Base-by-base conservation (phyloP, 2,888 invertebrate genomes). In the Cylindroiulus punctatus region DNA sequence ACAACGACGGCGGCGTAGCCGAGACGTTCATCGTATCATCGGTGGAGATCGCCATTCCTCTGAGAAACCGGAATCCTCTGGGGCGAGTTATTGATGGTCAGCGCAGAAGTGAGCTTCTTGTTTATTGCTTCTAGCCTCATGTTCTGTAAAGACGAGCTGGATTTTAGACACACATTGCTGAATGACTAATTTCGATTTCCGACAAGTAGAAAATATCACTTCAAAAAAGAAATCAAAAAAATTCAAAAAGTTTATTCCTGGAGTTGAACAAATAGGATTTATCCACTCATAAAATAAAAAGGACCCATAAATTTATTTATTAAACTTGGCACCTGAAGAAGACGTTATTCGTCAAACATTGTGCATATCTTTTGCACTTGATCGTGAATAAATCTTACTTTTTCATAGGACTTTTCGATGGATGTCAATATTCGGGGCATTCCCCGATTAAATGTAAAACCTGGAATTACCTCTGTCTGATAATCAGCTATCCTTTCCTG, bases 401-500 rank as follows among this genome's bases (percentile, higher is more conserved):
- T 40, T 40, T 8, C 40, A 40, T 8, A 7, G 4, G 40, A 8
- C 8, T 12, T 47, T 19, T 47, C 47, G 17, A 47, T 17, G 19
- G 19, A 47, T 26, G 14, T 2, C 10, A 26, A 65, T 12, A 65
- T 1, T 65, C 26, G 26, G 14, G 17, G 47, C 44, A 44, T 14
- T 44, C 1, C 12, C 1, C 4, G n/a, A n/a, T 47, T 17, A 47
- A 47, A 12, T 17, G 7, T n/a, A 19, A 17, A 47, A 47, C 47
- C 52, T 5, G n/a, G 4, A 32, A 40, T 83, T 83, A 98, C 98
- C 95, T 98, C 98, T 86, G 97, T 96, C 92, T 96, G 96, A 47
- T 98, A 93, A 91, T 97, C 97, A 57, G 96, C 96, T 88, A 98
- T 95, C 91, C 96, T 96, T 91, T 97, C 97, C 91, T 97, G 97